Base-by-base conservation (phyloP, 1,140 invertebrate genomes). In the Lepidotrigona ventralis region DNA sequence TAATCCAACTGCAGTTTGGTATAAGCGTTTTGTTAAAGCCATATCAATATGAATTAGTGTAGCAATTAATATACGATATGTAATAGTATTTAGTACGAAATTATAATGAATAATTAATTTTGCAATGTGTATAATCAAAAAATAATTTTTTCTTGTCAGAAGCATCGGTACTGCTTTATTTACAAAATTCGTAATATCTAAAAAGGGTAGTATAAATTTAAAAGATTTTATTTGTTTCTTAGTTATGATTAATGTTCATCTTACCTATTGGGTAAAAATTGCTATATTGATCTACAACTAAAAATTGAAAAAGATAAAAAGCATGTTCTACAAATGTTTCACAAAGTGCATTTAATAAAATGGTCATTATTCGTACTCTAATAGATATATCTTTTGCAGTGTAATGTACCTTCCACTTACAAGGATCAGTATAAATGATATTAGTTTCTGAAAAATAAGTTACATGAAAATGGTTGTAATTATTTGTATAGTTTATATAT, bases 191-290 rank as follows among this genome's bases (percentile, higher is more conserved):
- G 78, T 46, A 63, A 92, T 73, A 74, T 92, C 90, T 92, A 79
- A 64, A 89, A 86, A 68, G 1, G 19, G 54, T 56, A 71, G 73
- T 15, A 74, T 15, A 46, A 66, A 64, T 56, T 81, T 76, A 84
- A 66, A 64, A 8, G n/a, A 63, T 77, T 74, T 64, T 53, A 68
- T 64, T 54, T 72, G 29, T 33, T n/a, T 19, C 6, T 29, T 51
- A 79, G 0, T 56, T 51, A 39, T 19, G 21, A 68, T 1, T 19
- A 46, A 33, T 64, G 12, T 39, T 63, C 56, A 79, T 77, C 74
- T 90, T 87, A 93, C 91, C 90, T 88, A 93, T 85, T 66, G 90
- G 91, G 71, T 83, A 71, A 77, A 85, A 90, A 70, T 64, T 80
- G 46, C 71, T 85, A 64, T 19, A 71, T 74, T 93, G 91, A 85